Conservation (phyloP, 2,113 vertebrate species). For the Toxostoma redivivum region DNA sequence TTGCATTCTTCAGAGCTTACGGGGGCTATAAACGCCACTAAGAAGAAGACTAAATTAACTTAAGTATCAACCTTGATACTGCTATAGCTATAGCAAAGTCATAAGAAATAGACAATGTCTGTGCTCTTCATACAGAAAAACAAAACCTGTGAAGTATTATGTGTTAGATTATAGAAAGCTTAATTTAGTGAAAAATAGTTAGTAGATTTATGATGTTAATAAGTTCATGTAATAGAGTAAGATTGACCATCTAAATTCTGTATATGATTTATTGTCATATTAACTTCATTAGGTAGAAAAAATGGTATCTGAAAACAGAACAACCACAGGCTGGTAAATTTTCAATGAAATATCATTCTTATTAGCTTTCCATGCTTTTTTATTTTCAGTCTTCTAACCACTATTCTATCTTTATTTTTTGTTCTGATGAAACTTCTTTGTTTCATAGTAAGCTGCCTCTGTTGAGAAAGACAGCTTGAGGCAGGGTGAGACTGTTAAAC, state of each 20-base stretch:
- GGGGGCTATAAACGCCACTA: neutral
- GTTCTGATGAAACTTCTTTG: neutral
- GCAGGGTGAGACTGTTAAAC: neutral
- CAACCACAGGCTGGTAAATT: rapidly evolving
- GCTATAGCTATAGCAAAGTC: neutral
- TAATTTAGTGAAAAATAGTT: neutral
- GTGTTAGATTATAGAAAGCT: neutral
- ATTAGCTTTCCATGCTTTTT: neutral
- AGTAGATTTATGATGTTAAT: neutral
- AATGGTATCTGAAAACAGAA: neutral
- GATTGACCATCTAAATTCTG: neutral
- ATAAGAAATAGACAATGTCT: neutral
- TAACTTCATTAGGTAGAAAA: neutral
- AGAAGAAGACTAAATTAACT: neutral
- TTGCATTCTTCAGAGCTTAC: neutral
- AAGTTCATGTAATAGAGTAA: neutral
- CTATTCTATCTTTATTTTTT: neutral
- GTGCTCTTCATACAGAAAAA: neutral
- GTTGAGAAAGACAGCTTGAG: neutral
- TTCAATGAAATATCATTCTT: neutral
- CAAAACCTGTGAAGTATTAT: neutral
- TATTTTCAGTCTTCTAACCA: neutral
- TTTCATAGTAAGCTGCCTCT: neutral
- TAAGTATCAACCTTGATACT: neutral
- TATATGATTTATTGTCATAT: neutral